Percentiles rank a stretch among this genome's conserved stretches.
These are phyloP conservation scores for Nomada flava DNA, from an alignment of 2,888 invertebrate genomes.

Conservation along the genomic window DNA sequence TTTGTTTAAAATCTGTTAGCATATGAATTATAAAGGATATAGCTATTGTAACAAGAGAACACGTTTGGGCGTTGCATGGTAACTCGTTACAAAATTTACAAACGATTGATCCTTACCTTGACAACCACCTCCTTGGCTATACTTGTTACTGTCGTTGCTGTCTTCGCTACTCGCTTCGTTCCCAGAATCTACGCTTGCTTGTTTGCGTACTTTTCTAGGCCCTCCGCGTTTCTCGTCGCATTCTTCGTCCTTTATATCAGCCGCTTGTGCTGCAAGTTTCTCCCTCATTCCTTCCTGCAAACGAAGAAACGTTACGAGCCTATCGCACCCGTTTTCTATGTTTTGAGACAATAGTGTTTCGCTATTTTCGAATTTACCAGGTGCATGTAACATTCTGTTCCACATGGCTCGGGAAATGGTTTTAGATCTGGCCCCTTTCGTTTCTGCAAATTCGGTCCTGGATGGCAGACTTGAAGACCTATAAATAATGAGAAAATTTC, in stretches of 20 bases:
- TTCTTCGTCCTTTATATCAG: constrained; percentile 86
- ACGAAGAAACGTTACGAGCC: not conserved
- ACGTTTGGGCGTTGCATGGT: too few relatives aligned
- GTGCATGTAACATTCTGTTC: constrained; percentile 94
- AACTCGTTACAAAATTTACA: not conserved
- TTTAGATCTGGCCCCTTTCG: constrained; percentile 95
- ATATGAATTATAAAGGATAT: not conserved
- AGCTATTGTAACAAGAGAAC: too few relatives aligned
- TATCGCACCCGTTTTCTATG: not conserved
- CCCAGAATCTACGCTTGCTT: constrained; percentile 92
- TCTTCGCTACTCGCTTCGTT: constrained; percentile 98
- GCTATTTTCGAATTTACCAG: constrained; percentile 86
- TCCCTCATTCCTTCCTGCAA: constrained; percentile 93
- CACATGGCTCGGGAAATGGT: constrained; percentile 94
- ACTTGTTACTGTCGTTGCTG: constrained; percentile 95
- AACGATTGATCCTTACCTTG: constrained; percentile 74
- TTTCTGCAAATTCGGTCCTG: constrained; percentile 94
- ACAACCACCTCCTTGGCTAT: constrained; percentile 87
- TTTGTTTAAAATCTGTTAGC: constrained; percentile 81
- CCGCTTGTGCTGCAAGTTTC: constrained; percentile 89
- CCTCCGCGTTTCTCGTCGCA: constrained; percentile 83
- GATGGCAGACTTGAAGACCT: constrained; percentile 96
- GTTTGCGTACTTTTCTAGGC: constrained; percentile 87
- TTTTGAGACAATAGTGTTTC: too few relatives aligned
- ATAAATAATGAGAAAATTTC: constrained; percentile 61